Conservation (phyloP, 2,797 vertebrate species). For the Mallotus villosus region DNA sequence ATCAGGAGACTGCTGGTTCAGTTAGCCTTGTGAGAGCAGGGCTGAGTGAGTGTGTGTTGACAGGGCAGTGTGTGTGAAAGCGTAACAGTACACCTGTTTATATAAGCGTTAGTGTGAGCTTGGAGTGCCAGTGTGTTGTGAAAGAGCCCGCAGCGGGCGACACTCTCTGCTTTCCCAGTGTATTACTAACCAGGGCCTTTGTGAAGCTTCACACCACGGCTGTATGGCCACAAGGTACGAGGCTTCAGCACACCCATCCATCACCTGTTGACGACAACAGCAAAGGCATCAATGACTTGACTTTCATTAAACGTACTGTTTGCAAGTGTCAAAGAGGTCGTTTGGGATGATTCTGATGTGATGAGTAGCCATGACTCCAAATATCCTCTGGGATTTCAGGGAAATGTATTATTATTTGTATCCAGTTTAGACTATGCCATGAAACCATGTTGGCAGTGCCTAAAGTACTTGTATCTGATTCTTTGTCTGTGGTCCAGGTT, state of each 20-base stretch:
- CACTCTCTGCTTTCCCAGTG: neutral
- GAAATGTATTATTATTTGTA: too few relatives aligned
- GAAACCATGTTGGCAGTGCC: too few relatives aligned
- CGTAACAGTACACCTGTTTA: neutral
- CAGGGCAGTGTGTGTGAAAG: neutral
- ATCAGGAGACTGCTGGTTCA: too few relatives aligned
- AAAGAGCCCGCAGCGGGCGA: neutral
- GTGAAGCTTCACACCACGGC: neutral
- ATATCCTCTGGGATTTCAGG: too few relatives aligned
- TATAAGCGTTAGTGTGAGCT: neutral
- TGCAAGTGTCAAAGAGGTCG: too few relatives aligned
- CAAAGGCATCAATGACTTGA: neutral
- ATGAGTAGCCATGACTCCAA: too few relatives aligned
- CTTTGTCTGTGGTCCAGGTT: too few relatives aligned
- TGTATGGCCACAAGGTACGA: neutral
- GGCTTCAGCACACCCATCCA: neutral
- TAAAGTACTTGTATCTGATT: too few relatives aligned
- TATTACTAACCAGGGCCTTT: neutral
- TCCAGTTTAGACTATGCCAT: too few relatives aligned
- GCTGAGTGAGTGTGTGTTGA: neutral
- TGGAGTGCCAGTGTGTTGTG: neutral
- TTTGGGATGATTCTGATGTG: too few relatives aligned
- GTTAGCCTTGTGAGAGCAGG: too few relatives aligned
- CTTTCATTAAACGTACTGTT: too few relatives aligned
- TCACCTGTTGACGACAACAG: neutral